Conservation (phyloP, 2,888 invertebrate species). For the Lordiphosa fenestrarum region DNA sequence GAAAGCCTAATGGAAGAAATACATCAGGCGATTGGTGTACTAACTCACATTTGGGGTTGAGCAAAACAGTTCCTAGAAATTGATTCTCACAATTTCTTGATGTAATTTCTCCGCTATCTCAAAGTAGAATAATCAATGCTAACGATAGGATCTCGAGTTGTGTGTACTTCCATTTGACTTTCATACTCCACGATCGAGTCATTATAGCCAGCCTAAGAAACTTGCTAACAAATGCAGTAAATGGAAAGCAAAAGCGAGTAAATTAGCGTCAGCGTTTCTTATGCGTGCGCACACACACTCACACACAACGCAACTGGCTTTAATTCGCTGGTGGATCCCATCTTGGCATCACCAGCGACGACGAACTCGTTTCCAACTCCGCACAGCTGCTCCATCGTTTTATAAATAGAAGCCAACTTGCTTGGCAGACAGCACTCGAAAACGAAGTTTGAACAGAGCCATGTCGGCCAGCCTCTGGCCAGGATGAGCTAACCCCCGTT, state of each 20-base stretch:
- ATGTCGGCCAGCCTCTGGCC: slow-evolving; percentile 35
- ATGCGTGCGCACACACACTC: slow-evolving; percentile 32
- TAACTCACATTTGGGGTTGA: too few species aligned
- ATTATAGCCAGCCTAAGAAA: slow-evolving; percentile 46
- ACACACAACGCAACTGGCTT: slow-evolving; percentile 34
- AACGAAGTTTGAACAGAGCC: slow-evolving; percentile 54
- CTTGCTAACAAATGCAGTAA: slow-evolving; percentile 50
- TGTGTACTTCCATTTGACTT: slow-evolving; percentile 8
- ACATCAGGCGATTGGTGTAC: too few species aligned
- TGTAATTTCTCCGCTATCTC: too few species aligned
- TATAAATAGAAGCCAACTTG: slow-evolving; percentile 75
- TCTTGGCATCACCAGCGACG: slow-evolving; percentile 38
- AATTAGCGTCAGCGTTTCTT: slow-evolving; percentile 46
- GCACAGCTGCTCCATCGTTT: slow-evolving; percentile 45
- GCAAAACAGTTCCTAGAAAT: too few species aligned
- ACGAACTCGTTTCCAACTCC: slow-evolving; percentile 57
- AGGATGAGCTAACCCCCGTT: slow-evolving; percentile 26
- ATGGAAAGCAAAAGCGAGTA: slow-evolving; percentile 58
- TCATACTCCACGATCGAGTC: slow-evolving; percentile 42
- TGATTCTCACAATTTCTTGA: too few species aligned
- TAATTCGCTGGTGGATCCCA: slow-evolving; percentile 58
- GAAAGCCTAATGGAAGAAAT: too few species aligned
- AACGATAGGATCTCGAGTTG: neutral
- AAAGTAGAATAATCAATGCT: too few species aligned
- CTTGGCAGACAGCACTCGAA: slow-evolving; percentile 65